Evolutionary conservation across 2,113 vertebrate genomes (phyloP).

Genomic region (Opisthocomus hoazin): DNA sequence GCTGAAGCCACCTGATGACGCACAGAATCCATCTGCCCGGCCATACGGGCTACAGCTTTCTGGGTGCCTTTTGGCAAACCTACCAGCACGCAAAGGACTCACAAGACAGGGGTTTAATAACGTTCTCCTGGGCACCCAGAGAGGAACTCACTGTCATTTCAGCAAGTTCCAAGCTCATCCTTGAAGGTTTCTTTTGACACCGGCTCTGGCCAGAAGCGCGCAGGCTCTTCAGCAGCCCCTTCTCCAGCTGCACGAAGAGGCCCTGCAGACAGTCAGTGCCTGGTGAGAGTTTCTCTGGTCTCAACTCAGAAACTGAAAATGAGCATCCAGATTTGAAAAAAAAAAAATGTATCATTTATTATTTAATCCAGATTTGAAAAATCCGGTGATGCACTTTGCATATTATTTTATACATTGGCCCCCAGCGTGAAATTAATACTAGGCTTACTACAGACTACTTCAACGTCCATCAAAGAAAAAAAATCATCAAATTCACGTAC

Average conservation of each 20-base stretch:
- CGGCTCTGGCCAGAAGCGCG: rapidly evolving
- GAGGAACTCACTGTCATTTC: not conserved
- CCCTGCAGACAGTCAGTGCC: no score
- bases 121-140: not conserved
- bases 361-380: not conserved
- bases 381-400: not conserved
- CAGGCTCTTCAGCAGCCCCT: not conserved
- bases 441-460: not conserved
- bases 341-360: no score
- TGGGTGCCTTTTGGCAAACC: not conserved
- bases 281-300: not conserved
- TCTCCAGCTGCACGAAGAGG: not conserved
- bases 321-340: not conserved
- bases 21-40: not conserved
- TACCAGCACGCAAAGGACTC: not conserved
- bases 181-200: not conserved
- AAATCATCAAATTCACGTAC: not conserved
- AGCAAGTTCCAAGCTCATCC: not conserved
- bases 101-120: not conserved
- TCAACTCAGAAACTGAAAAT: not conserved
- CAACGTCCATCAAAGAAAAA: not conserved
- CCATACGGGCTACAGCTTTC: not conserved
- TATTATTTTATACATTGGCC: not conserved
- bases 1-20: not conserved
- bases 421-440: not conserved